A percentile compares a stretch with the other conserved stretches of the same genome.
phyloP scores from a whole-genome alignment of 1,140 invertebrate genomes.

The Delia radicum region DNA sequence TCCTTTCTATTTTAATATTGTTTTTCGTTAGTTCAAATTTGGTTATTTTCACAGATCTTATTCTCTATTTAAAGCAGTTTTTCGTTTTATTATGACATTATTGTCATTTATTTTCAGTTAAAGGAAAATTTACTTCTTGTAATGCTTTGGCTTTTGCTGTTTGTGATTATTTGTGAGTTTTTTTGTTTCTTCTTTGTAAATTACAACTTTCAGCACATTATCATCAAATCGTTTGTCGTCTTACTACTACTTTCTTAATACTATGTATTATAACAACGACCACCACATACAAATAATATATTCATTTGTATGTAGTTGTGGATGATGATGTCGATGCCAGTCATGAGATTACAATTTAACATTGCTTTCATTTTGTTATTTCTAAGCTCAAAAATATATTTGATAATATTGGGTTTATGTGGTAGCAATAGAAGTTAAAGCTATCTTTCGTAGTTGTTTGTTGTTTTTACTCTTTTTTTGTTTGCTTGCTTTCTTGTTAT shows the following conservation, averaged over 20 bases:
- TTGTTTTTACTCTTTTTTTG: background rate
- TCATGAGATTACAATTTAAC: background rate
- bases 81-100: background rate
- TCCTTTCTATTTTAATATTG: too few relatives aligned
- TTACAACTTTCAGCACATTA: constrained; percentile 11
- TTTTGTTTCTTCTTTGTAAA: background rate
- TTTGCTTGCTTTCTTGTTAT: background rate
- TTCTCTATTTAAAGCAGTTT: background rate
- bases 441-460: background rate
- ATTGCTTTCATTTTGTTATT: background rate
- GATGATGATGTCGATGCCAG: constrained; percentile 9
- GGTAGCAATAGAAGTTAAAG: background rate
- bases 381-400: background rate
- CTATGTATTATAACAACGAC: background rate
- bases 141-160: background rate
- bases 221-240: background rate
- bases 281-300: background rate
- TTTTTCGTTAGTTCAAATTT: background rate
- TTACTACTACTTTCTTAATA: background rate
- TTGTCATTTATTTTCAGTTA: background rate
- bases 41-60: too few relatives aligned
- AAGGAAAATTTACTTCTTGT: background rate
- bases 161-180: constrained; percentile 5
- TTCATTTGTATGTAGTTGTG: background rate
- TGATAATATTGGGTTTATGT: background rate